Evolutionary conservation across 2,888 invertebrate species (phyloP).

Genomic region (Ophioninae sp.): DNA sequence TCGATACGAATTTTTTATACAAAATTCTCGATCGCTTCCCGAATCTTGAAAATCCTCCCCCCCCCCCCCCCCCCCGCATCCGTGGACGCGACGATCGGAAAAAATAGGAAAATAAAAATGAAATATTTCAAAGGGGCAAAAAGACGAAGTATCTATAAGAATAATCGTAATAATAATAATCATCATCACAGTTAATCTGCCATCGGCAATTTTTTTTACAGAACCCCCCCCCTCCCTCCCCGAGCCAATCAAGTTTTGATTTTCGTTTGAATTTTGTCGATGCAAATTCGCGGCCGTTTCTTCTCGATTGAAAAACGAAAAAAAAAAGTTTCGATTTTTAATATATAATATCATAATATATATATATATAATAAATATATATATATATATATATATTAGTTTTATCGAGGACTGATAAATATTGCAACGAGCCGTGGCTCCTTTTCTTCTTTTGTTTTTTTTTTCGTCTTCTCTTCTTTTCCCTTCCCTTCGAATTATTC

Average conservation of each 20-base stretch:
- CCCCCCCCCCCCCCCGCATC: conserved; percentile 35
- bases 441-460: too few relatives aligned
- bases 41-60: conserved; percentile 44
- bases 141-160: conserved; percentile 70
- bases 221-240: neutral
- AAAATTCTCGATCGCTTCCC: neutral
- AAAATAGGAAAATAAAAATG: neutral
- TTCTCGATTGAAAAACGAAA: neutral
- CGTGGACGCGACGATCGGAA: conserved; percentile 26
- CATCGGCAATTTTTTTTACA: conserved; percentile 50
- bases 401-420: conserved; percentile 47
- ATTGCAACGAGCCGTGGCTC: conserved; percentile 37
- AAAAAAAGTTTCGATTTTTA: conserved; percentile 6
- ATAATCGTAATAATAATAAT: conserved; percentile 34
- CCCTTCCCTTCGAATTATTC: conserved; percentile 52
- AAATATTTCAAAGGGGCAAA: neutral
- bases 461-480: too few relatives aligned
- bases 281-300: neutral
- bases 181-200: conserved; percentile 79
- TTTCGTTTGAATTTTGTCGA: too few relatives aligned
- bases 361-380: conserved; percentile 48
- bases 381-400: conserved; percentile 56
- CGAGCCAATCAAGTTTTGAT: too few relatives aligned
- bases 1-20: neutral
- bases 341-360: neutral